phyloP scores from a whole-genome alignment of 2,797 vertebrate genomes.

The Coreius guichenoti region DNA sequence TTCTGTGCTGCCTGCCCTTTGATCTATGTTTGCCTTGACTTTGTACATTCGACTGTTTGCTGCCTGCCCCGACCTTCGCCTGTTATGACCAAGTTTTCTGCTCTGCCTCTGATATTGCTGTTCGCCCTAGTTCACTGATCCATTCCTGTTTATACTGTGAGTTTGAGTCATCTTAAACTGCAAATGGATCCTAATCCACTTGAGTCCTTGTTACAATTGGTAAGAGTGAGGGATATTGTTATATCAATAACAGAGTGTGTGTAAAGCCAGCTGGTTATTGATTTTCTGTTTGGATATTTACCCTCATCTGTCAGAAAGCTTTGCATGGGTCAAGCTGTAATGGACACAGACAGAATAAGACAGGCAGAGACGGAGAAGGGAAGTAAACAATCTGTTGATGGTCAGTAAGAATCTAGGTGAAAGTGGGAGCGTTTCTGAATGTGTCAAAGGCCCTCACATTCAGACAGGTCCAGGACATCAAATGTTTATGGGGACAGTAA shows the following conservation, averaged over 20 bases:
- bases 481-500: background rate
- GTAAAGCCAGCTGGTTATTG: slow-evolving; percentile 23
- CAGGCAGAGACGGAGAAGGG: background rate
- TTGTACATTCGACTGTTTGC: too few species aligned
- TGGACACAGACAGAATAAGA: background rate
- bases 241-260: slow-evolving; percentile 41
- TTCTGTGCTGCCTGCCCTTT: too few species aligned
- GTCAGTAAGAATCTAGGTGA: background rate
- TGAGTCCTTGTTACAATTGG: too few species aligned
- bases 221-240: slow-evolving; percentile 17
- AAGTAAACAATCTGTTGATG: background rate
- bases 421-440: background rate
- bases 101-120: too few species aligned
- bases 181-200: too few species aligned
- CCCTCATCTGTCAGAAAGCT: slow-evolving; percentile 63
- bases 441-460: slow-evolving; percentile 54
- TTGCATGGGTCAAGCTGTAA: slow-evolving; percentile 58
- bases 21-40: too few species aligned
- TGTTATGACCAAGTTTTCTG: too few species aligned
- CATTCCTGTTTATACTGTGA: too few species aligned
- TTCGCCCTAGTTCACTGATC: too few species aligned
- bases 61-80: too few species aligned
- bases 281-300: slow-evolving; percentile 51
- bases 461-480: slow-evolving; percentile 55
- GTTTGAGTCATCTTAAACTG: too few species aligned